Evolutionary conservation across 2,888 invertebrate genomes (phyloP), one percentile per base, ranked within the genome.

Genomic region (Scaptomyza caliginosa): DNA sequence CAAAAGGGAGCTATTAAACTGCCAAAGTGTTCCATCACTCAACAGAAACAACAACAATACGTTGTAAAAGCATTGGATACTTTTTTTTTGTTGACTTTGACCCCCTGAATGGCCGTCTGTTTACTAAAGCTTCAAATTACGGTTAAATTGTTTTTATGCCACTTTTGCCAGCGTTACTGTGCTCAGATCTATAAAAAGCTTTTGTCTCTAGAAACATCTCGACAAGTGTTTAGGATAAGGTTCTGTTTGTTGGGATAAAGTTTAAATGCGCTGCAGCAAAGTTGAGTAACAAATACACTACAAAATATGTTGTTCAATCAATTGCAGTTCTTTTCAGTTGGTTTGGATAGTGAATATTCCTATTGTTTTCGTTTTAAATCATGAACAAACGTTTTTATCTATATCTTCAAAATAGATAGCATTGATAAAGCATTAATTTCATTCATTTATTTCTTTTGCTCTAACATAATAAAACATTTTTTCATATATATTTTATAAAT

Each of bases 71-170:
- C 59, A 40, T 45, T 45, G 49, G 26, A 34, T 34, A 34, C 34
- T 34, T 32, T 62, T 48, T 48, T 36, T 21, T 16, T 28, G 34
- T 43, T 64, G 58, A 60, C 43, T 64, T 74, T 78, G 67, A 77
- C 52, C 58, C 34, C 48, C 32, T 24, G 30, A 38, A 30, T 43
- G 55, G 17, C 28, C 65, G 67, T 40, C 65, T 66, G 86, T 84
- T 84, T 86, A 70, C 78, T 81, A 65, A 70, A 77, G 75, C 82
- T 78, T 84, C 68, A 75, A 86, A 82, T 84, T 86, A 73, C 82
- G 73, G 75, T 75, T 65, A 85, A 82, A 86, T 84, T 84, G 85
- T 84, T 82, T 81, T 86, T 75, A 80, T 58, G 77, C 66, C 57
- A 58, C 74, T 67, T 34, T 60, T 72, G 50, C 40, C 49, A 55